These are phyloP conservation scores for Steinernema scapterisci DNA, from an alignment of 2,888 invertebrate species.

Conservation along the genomic window DNA sequence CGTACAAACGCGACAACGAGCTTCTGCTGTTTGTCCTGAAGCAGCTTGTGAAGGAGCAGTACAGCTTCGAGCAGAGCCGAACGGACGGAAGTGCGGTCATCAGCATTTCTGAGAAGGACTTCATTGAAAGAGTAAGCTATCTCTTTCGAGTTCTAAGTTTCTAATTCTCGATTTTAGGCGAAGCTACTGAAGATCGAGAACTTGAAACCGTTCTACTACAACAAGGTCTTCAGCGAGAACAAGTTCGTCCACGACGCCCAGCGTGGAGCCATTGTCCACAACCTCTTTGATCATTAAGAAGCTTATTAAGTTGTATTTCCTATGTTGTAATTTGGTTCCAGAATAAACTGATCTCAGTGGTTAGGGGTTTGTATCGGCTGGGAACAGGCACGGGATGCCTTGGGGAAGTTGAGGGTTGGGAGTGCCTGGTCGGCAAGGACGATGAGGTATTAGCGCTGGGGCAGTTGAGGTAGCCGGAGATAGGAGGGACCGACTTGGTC, in stretches of 20 bases:
- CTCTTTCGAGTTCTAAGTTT: conserved; percentile 3
- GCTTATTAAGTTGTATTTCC: neutral
- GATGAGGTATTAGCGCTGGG: no score
- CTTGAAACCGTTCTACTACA: conserved; percentile 86
- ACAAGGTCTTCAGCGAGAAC: conserved; percentile 85
- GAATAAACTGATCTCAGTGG: conserved; percentile 9
- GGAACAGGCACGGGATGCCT: no score
- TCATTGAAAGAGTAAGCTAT: conserved; percentile 5
- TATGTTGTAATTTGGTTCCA: conserved; percentile 1
- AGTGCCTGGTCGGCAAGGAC: no score
- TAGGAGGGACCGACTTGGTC: no score
- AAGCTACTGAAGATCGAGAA: conserved; percentile 87
- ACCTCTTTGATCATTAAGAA: conserved; percentile 59
- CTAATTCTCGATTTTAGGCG: conserved; percentile 75
- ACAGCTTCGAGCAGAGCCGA: conserved; percentile 51
- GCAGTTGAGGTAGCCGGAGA: no score
- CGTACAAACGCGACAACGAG: conserved; percentile 94
- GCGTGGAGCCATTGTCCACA: conserved; percentile 84
- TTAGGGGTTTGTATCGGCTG: neutral
- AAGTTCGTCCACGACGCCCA: conserved; percentile 83
- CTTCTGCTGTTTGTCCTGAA: conserved; percentile 90
- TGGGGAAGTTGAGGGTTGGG: no score
- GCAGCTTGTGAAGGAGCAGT: conserved; percentile 74
- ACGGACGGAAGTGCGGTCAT: conserved; percentile 34
- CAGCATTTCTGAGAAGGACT: conserved; percentile 19